A percentile compares a stretch with the other conserved stretches of the same genome.
Evolutionary conservation across 30 jellyfish, hydroid and myxozoan species (phyloP).

Genomic region (Turritopsis dohrnii): DNA sequence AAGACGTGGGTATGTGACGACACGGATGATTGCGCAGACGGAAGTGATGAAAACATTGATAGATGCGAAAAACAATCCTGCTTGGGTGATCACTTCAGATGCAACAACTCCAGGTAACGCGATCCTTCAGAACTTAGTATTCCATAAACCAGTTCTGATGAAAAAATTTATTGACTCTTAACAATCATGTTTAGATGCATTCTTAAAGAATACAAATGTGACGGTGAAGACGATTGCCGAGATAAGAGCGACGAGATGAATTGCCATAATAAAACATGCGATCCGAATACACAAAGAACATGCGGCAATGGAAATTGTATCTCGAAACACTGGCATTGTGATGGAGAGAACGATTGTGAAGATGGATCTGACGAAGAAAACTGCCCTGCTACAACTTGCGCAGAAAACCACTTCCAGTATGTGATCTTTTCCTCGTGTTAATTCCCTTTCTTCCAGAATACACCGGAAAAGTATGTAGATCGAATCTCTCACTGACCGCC

Average conservation of each 20-base stretch:
- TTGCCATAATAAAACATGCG: constrained; percentile 61
- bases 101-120: constrained; percentile 78
- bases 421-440: too few relatives aligned
- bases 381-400: constrained; percentile 60
- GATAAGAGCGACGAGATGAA: constrained; percentile 85
- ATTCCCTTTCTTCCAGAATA: too few relatives aligned
- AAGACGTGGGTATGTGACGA: constrained; percentile 84
- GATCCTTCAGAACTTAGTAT: too few relatives aligned
- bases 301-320: constrained; percentile 79
- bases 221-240: constrained; percentile 90
- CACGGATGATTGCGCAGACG: constrained; percentile 87
- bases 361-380: constrained; percentile 83
- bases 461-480: too few relatives aligned
- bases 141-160: too few relatives aligned
- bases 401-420: constrained; percentile 52
- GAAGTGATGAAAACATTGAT: constrained; percentile 61
- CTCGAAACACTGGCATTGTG: constrained; percentile 85
- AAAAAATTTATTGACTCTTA: background rate
- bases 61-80: constrained; percentile 40
- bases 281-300: constrained; percentile 39
- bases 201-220: constrained; percentile 63
- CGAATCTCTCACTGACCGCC: too few relatives aligned
- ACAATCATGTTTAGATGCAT: constrained; percentile 56
- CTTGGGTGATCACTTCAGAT: constrained; percentile 52
- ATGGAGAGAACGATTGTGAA: constrained; percentile 79